phyloP scores from a whole-genome alignment of 2,797 vertebrate genomes.

The Poeciliopsis paucimaculata region DNA sequence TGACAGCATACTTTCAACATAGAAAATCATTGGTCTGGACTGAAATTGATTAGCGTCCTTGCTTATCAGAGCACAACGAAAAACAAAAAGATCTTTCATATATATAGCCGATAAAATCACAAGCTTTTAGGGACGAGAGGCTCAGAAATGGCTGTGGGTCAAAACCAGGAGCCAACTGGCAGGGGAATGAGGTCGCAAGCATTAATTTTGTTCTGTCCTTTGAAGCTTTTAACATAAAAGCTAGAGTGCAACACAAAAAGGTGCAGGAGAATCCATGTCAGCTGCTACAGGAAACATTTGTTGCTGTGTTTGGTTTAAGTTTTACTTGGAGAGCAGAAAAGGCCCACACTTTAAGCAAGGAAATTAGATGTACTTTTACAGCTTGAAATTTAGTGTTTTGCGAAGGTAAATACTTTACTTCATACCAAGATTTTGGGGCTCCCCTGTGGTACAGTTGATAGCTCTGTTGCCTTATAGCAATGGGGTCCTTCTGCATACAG shows the following conservation, averaged over 20 bases:
- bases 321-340: conserved; percentile 35
- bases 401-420: neutral
- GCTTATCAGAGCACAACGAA: conserved; percentile 57
- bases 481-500: neutral
- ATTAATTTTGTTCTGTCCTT: conserved; percentile 58
- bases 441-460: neutral
- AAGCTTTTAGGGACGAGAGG: conserved; percentile 42
- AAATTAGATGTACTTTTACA: neutral
- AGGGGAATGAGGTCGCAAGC: conserved; percentile 49
- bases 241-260: conserved; percentile 55
- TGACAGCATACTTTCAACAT: conserved; percentile 52
- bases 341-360: neutral
- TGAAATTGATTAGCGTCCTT: conserved; percentile 71
- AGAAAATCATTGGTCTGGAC: conserved; percentile 63
- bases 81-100: conserved; percentile 53
- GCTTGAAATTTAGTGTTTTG: neutral
- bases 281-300: conserved; percentile 49
- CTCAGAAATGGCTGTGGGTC: conserved; percentile 60
- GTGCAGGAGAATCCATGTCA: conserved; percentile 45
- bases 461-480: neutral
- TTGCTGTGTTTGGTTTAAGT: conserved; percentile 58
- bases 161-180: conserved; percentile 60
- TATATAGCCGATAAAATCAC: conserved; percentile 41
- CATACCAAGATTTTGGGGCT: too few relatives aligned
- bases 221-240: conserved; percentile 68